Evolutionary conservation across 2,888 invertebrate genomes (phyloP).

Genomic region (Phengaris alcon): DNA sequence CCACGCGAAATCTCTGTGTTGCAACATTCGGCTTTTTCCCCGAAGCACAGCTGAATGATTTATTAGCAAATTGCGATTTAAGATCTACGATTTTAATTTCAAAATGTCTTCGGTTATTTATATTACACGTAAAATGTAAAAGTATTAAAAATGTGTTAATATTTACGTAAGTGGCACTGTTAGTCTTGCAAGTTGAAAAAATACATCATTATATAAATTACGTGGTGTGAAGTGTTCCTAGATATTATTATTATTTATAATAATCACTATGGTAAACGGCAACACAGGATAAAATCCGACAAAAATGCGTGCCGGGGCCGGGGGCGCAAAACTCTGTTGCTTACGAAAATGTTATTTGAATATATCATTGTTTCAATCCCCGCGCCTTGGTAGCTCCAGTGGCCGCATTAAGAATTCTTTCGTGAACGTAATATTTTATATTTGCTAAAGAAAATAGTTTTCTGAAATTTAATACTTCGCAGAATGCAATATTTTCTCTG

Average conservation of each 20-base stretch:
- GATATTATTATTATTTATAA: no score
- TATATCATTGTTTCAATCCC: conserved; percentile 23
- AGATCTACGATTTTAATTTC: neutral
- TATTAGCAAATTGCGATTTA: conserved; percentile 6
- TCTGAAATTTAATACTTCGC: conserved; percentile 17
- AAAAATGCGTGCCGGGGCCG: neutral
- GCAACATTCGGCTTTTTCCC: neutral
- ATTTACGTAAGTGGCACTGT: no score
- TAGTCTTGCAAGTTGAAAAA: no score
- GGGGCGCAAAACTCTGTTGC: neutral
- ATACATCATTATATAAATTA: no score
- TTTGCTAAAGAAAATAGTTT: conserved; percentile 19
- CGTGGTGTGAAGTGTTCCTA: no score
- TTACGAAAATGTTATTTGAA: conserved; percentile 22
- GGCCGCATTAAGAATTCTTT: conserved; percentile 30
- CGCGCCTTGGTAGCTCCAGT: neutral
- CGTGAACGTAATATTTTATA: conserved; percentile 21
- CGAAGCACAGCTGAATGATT: conserved; percentile 3
- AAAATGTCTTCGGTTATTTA: neutral
- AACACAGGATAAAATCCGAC: neutral
- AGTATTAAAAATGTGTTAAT: no score
- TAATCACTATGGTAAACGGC: no score
- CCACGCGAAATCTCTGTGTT: neutral
- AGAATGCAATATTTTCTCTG: conserved; percentile 12
- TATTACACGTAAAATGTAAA: no score